phyloP scores from a whole-genome alignment of 2,113 vertebrate species.

The Istiophorus platypterus region DNA sequence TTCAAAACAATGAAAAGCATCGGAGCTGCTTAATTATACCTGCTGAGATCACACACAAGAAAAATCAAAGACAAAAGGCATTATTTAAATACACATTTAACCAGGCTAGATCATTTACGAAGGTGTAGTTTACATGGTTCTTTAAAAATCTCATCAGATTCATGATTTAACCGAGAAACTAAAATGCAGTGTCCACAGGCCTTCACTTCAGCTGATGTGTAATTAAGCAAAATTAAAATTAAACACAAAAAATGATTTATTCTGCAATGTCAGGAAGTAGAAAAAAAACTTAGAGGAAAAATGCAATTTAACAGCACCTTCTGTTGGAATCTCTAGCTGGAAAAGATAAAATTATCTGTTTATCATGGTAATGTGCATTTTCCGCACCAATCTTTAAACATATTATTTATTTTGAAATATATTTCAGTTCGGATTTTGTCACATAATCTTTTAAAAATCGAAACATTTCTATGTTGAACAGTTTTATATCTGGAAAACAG shows the following conservation, averaged over 20 bases:
- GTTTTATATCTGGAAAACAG: no score
- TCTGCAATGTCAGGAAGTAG: background rate
- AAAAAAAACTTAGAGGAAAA: background rate
- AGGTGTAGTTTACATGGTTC: background rate
- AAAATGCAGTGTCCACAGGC: background rate
- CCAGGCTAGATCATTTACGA: background rate
- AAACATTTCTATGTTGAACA: no score
- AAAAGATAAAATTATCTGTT: background rate
- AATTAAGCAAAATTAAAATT: no score
- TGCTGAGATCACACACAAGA: background rate
- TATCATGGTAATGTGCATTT: background rate
- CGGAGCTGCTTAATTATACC: background rate
- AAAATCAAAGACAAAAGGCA: slow-evolving; percentile 8
- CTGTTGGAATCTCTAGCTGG: no score
- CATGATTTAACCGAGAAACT: no score
- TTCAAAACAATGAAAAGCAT: background rate
- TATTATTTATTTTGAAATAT: background rate
- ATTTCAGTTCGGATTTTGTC: background rate
- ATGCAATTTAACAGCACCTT: background rate
- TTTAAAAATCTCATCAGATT: background rate
- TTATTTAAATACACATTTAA: slow-evolving; percentile 13
- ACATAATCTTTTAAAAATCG: no score
- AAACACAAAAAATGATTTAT: background rate
- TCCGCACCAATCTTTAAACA: background rate
- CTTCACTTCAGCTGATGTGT: no score